phyloP scores from a whole-genome alignment of 2,797 vertebrate genomes.

The Alauda arvensis region DNA sequence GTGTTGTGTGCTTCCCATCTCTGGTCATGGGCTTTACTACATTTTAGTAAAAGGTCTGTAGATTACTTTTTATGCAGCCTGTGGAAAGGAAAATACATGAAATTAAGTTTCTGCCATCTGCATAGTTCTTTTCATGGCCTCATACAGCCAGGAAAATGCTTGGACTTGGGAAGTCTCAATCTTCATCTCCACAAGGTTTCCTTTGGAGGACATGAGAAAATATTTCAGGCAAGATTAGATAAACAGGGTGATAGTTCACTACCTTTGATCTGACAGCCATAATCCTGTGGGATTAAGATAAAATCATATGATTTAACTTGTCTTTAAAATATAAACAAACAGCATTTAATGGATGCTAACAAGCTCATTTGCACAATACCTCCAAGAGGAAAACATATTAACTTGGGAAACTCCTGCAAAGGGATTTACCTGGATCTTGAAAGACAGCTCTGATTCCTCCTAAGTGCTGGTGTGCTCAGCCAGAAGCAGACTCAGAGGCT shows the following conservation, averaged over 20 bases:
- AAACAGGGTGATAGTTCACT: not conserved
- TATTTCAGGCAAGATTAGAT: not conserved
- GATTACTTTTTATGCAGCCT: not conserved
- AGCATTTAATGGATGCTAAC: not conserved
- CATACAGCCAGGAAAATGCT: not conserved
- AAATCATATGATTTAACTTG: not conserved
- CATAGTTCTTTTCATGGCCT: accelerated
- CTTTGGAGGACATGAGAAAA: not conserved
- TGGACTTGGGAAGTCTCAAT: not conserved
- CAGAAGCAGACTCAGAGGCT: not conserved
- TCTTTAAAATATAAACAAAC: not conserved
- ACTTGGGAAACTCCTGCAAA: not conserved
- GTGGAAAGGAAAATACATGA: not conserved
- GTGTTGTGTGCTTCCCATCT: not conserved
- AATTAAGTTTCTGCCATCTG: not conserved
- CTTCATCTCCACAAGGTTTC: not conserved
- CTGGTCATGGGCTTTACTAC: not conserved
- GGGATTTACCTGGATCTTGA: not conserved
- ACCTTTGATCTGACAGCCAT: not conserved
- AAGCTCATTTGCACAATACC: not conserved
- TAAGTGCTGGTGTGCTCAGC: not conserved
- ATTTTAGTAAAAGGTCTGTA: not conserved
- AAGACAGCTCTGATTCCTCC: not conserved
- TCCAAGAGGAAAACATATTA: not conserved
- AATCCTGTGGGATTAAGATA: not conserved